Evolutionary conservation across 2,113 vertebrate genomes (phyloP).

Genomic region (Megalops atlanticus): DNA sequence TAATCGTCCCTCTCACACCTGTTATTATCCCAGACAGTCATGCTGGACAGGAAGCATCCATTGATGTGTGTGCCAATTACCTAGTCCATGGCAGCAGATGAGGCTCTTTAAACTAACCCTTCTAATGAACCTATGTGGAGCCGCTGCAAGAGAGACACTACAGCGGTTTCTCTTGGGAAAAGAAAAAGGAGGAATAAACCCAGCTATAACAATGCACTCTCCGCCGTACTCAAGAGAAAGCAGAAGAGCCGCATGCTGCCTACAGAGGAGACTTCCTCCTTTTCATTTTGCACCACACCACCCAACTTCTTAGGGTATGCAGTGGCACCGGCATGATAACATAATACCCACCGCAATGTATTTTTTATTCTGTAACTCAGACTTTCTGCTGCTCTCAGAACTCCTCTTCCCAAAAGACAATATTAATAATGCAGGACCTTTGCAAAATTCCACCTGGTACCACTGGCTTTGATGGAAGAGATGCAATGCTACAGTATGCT

Average conservation of each 20-base stretch:
- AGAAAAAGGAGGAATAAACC: background rate
- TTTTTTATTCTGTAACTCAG: too few species aligned
- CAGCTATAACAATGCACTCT: background rate
- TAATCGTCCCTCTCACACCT: background rate
- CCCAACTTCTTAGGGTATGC: too few species aligned
- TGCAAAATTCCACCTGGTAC: too few species aligned
- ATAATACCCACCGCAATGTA: too few species aligned
- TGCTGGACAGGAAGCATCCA: background rate
- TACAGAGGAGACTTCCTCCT: background rate
- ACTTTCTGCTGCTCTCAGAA: background rate
- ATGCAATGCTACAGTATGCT: background rate
- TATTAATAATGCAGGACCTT: too few species aligned
- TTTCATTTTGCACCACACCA: background rate
- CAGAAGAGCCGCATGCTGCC: background rate
- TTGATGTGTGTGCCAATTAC: conserved; percentile 3
- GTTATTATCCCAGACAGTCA: background rate
- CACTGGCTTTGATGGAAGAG: background rate
- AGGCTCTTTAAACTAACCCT: conserved; percentile 10
- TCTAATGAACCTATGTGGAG: background rate
- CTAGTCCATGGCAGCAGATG: background rate
- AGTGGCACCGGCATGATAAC: too few species aligned
- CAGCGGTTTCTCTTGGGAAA: background rate
- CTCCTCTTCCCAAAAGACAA: background rate
- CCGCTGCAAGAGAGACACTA: background rate
- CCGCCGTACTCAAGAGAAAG: background rate